These are phyloP conservation scores for Branchellion lobata DNA, from an alignment of 2,888 invertebrate genomes.

Conservation along the genomic window DNA sequence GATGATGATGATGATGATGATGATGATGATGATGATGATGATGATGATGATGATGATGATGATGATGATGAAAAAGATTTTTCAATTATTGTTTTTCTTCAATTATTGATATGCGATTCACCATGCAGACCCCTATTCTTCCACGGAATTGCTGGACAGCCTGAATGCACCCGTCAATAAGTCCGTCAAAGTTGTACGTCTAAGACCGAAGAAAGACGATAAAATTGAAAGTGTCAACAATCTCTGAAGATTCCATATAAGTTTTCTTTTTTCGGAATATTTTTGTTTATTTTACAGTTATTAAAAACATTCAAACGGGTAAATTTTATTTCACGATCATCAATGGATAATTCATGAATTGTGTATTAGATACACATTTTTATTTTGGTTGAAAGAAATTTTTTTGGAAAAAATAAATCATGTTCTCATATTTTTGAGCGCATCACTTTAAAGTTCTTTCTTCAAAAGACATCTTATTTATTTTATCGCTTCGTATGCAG, in stretches of 20 bases:
- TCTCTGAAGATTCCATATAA: neutral
- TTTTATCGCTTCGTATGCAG: too few species aligned
- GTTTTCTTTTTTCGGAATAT: too few species aligned
- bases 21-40: conserved; percentile 45
- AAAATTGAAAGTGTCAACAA: neutral
- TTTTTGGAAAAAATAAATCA: too few species aligned
- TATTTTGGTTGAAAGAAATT: too few species aligned
- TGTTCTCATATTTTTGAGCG: too few species aligned
- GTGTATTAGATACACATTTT: too few species aligned
- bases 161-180: neutral
- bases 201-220: neutral
- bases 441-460: too few species aligned
- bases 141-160: neutral
- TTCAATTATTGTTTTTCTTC: neutral
- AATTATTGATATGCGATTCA: neutral
- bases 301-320: too few species aligned
- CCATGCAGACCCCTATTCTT: neutral
- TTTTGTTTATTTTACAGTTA: too few species aligned
- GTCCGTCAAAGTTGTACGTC: neutral
- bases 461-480: too few species aligned
- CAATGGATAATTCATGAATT: too few species aligned
- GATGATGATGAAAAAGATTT: conserved; percentile 40
- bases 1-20: conserved; percentile 45
- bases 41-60: conserved; percentile 44
- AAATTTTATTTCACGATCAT: too few species aligned